Conservation (phyloP, 2,113 vertebrate genomes). For the Zapornia atra region DNA sequence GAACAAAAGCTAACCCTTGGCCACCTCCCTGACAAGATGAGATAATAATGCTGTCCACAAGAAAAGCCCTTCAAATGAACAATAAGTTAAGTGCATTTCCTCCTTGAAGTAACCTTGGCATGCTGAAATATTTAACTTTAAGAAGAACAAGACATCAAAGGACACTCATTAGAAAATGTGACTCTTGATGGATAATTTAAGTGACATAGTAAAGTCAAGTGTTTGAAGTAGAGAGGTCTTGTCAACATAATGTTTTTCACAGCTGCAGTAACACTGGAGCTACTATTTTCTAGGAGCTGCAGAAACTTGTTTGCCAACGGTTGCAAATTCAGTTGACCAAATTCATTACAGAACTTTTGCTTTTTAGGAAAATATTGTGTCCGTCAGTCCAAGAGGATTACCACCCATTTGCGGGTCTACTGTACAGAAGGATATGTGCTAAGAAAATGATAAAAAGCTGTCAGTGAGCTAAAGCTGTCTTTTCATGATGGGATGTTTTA, state of each 20-base stretch:
- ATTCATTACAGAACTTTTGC: neutral
- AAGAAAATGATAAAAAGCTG: neutral
- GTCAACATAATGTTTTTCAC: conserved; percentile 14
- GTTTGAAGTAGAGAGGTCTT: conserved; percentile 26
- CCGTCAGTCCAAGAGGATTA: neutral
- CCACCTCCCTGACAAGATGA: conserved; percentile 42
- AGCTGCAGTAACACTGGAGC: neutral
- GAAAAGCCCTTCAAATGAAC: conserved; percentile 52
- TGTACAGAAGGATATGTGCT: neutral
- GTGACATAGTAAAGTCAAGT: conserved; percentile 51
- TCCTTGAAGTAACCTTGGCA: conserved; percentile 59
- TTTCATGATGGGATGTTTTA: neutral
- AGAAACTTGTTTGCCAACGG: neutral
- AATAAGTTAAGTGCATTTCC: conserved; percentile 57
- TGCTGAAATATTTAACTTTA: conserved; percentile 41
- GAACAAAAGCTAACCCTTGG: conserved; percentile 44
- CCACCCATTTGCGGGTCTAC: neutral
- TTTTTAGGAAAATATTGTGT: neutral
- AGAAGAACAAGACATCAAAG: conserved; percentile 53
- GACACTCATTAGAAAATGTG: conserved; percentile 37
- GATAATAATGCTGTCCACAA: conserved; percentile 56
- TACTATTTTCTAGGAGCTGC: neutral
- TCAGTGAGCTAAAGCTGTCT: neutral
- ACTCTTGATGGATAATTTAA: conserved; percentile 63
- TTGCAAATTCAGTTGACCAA: neutral